A percentile compares a stretch with the other conserved stretches of the same genome.
These are phyloP conservation scores for Rhodinocichla rosea DNA, from an alignment of 2,113 vertebrate species.

Conservation along the genomic window DNA sequence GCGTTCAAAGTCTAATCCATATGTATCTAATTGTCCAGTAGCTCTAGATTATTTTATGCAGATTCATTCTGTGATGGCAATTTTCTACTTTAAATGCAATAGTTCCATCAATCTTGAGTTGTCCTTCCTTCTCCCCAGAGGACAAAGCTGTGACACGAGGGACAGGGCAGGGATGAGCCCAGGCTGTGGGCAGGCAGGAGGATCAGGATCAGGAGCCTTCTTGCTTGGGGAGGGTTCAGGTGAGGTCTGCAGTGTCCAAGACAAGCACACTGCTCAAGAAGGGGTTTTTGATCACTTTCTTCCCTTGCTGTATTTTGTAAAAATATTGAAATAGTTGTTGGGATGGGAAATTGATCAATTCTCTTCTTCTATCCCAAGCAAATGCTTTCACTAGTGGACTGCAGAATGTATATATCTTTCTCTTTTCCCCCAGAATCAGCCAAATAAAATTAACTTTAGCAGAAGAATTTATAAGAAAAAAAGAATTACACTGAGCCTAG, in stretches of 20 bases:
- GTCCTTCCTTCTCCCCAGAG: not conserved
- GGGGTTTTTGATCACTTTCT: not conserved
- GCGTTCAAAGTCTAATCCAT: not conserved
- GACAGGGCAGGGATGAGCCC: accelerated
- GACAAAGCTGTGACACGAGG: not conserved
- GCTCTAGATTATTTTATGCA: not conserved
- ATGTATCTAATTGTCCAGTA: not conserved
- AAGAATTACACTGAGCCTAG: not conserved
- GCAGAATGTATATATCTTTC: not conserved
- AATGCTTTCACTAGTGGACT: not conserved
- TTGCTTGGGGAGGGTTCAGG: not conserved
- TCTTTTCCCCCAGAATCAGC: not conserved
- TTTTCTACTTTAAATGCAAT: not conserved
- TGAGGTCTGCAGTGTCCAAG: not conserved
- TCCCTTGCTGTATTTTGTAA: not conserved
- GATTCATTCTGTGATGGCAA: not conserved
- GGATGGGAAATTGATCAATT: not conserved
- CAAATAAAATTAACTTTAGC: not conserved
- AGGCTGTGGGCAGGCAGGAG: not conserved
- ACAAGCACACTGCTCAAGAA: not conserved
- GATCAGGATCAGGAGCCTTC: not conserved
- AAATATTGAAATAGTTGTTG: not conserved
- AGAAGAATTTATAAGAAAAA: not conserved
- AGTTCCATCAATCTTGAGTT: not conserved
- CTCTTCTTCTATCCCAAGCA: not conserved